Conservation (phyloP, 2,113 vertebrate species). For the Vicugna pacos region DNA sequence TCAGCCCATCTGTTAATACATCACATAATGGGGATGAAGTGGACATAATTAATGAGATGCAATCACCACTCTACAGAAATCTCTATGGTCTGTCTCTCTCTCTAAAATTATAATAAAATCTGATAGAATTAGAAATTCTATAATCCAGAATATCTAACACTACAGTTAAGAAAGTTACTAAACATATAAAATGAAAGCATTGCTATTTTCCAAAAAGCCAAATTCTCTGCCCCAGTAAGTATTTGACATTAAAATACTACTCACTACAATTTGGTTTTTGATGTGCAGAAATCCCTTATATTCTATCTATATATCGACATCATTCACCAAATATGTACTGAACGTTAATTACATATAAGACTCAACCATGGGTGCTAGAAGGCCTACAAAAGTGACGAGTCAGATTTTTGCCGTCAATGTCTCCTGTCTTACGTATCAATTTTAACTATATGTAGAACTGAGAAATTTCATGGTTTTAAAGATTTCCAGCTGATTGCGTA, state of each 20-base stretch:
- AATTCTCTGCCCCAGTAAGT: neutral
- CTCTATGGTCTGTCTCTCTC: neutral
- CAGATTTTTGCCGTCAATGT: neutral
- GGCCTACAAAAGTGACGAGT: neutral
- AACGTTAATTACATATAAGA: neutral
- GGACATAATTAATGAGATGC: neutral
- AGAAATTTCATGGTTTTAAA: neutral
- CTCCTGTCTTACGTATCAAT: neutral
- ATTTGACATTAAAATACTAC: neutral
- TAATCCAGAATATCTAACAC: neutral
- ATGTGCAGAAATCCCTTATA: neutral
- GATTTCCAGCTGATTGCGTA: neutral
- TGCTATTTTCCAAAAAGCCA: slow-evolving; percentile 25
- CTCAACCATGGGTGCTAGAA: neutral
- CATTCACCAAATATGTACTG: neutral
- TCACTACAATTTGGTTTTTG: neutral
- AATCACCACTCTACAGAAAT: neutral
- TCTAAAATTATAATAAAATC: slow-evolving; percentile 29
- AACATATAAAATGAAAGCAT: neutral
- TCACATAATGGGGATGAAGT: neutral
- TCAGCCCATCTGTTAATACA: neutral
- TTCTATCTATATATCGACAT: neutral
- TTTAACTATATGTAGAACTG: neutral
- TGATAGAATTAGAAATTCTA: slow-evolving; percentile 33
- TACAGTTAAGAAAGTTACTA: neutral